These are phyloP conservation scores for Nixonia krombeini DNA, from an alignment of 1,140 invertebrate genomes.

Conservation along the genomic window DNA sequence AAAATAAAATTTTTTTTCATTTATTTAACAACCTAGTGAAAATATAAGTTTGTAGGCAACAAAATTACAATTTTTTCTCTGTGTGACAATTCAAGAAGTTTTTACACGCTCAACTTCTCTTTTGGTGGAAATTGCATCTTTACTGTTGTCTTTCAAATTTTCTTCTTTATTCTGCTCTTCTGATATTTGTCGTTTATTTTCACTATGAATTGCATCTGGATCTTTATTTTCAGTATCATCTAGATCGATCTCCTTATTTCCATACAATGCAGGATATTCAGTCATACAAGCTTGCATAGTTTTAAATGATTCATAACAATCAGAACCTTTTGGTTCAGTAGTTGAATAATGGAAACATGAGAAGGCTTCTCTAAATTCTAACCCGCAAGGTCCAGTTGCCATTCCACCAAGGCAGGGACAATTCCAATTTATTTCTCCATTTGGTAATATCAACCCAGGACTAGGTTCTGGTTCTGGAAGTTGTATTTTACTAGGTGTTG, in stretches of 20 bases:
- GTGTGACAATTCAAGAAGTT: background rate
- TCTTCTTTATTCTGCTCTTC: background rate
- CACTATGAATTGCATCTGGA: conserved; percentile 4
- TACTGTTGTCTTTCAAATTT: background rate
- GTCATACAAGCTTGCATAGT: conserved; percentile 95
- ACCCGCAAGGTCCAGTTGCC: conserved; percentile 94
- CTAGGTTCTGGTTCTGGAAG: conserved; percentile 81
- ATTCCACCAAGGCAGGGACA: conserved; percentile 97
- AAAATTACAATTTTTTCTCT: background rate
- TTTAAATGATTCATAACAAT: conserved; percentile 92
- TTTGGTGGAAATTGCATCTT: background rate
- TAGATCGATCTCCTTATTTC: conserved; percentile 70
- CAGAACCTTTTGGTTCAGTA: conserved; percentile 86
- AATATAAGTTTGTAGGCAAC: no score
- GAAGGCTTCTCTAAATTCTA: conserved; percentile 93
- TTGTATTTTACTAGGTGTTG: conserved; percentile 79
- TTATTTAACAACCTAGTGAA: no score
- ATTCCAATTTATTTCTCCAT: conserved; percentile 96
- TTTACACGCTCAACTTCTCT: background rate
- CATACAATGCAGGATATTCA: conserved; percentile 90
- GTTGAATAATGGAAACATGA: conserved; percentile 93
- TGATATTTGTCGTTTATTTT: conserved; percentile 2
- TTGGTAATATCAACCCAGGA: conserved; percentile 85
- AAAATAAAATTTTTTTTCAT: no score
- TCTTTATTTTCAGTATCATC: conserved; percentile 69